Conservation (phyloP, 2,888 invertebrate species). For the Metopia argyrocephala region DNA sequence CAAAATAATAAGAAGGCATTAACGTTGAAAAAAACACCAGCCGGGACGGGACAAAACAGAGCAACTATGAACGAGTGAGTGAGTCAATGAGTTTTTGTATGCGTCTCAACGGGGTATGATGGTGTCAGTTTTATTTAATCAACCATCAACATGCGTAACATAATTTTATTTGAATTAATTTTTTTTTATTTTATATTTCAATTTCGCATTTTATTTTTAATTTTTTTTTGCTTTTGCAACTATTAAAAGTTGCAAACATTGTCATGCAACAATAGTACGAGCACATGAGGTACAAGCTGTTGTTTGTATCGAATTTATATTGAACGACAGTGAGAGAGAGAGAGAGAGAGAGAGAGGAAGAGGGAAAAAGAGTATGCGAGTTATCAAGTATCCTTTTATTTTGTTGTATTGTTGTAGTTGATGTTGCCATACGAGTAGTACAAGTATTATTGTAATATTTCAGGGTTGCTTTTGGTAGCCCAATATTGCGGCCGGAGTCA, state of each 20-base stretch:
- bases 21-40: conserved; percentile 41
- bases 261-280: too few species aligned
- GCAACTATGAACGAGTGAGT: background rate
- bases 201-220: conserved; percentile 21
- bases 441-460: conserved; percentile 46
- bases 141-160: conserved; percentile 60
- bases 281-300: conserved; percentile 39
- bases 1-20: background rate
- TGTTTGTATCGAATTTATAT: conserved; percentile 58
- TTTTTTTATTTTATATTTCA: conserved; percentile 32
- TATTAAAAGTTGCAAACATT: background rate
- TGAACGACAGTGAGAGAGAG: too few species aligned
- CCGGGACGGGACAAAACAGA: conserved; percentile 28
- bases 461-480: conserved; percentile 76
- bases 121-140: conserved; percentile 61
- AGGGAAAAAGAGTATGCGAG: background rate
- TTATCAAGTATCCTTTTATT: conserved; percentile 63
- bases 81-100: conserved; percentile 60
- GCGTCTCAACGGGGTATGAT: conserved; percentile 55
- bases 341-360: too few species aligned
- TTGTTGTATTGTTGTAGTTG: conserved; percentile 21
- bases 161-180: conserved; percentile 64
- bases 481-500: conserved; percentile 74
- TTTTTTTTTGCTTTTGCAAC: too few species aligned
- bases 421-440: conserved; percentile 1